Evolutionary conservation across 2,888 invertebrate genomes (phyloP).

Genomic region (Euproctis similis): DNA sequence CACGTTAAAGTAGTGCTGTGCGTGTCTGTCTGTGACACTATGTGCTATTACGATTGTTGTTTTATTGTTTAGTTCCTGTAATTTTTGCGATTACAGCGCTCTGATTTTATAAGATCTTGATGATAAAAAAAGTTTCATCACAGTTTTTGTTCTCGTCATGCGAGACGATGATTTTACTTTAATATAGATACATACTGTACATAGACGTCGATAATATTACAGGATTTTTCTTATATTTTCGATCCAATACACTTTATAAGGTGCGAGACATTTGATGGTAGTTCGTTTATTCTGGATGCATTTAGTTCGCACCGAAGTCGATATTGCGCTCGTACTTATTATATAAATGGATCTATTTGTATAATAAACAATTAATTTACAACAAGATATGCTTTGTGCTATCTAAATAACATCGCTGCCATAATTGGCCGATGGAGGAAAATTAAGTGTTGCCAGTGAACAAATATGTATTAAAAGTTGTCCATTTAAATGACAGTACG

Average conservation of each 20-base stretch:
- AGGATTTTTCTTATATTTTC: too few relatives aligned
- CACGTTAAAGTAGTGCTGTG: constrained; percentile 12
- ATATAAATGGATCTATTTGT: too few relatives aligned
- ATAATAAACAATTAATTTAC: too few relatives aligned
- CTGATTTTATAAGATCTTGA: constrained; percentile 11
- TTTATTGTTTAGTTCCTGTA: constrained; percentile 23
- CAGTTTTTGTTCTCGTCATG: constrained; percentile 8
- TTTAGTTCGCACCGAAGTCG: constrained; percentile 61
- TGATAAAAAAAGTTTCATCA: constrained; percentile 9
- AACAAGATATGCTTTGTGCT: too few relatives aligned
- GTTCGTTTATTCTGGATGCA: constrained; percentile 34
- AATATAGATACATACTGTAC: constrained; percentile 11
- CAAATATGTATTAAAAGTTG: too few relatives aligned
- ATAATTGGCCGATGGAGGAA: too few relatives aligned
- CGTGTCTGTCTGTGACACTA: constrained; percentile 12
- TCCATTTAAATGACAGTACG: too few relatives aligned
- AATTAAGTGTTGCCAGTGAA: too few relatives aligned
- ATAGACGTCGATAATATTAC: too few relatives aligned
- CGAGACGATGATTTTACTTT: constrained; percentile 10
- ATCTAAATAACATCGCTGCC: too few relatives aligned
- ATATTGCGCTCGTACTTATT: too few relatives aligned
- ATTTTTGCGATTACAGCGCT: constrained; percentile 19
- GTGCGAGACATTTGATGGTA: constrained; percentile 21
- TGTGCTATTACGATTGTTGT: constrained; percentile 20
- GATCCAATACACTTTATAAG: constrained; percentile 17